Evolutionary conservation across 92 coral and sea anemone genomes (phyloP).

Genomic region (Heliopora coerulea): DNA sequence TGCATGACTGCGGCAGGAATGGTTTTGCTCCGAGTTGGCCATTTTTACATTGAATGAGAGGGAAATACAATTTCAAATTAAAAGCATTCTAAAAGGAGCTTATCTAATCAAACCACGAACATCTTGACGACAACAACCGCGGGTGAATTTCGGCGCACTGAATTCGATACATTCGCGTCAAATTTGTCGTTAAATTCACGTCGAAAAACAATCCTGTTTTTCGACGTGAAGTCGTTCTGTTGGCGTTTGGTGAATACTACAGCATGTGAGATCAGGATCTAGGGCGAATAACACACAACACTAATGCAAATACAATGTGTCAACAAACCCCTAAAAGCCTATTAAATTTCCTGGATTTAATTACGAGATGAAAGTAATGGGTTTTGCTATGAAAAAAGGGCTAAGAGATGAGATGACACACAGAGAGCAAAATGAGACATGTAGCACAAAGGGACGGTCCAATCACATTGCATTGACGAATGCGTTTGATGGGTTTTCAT

Average conservation of each 20-base stretch:
- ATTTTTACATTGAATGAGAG: too few relatives aligned
- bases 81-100: slow-evolving; percentile 3
- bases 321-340: slow-evolving; percentile 44
- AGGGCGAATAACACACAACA: background rate
- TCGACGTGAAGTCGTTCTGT: too few relatives aligned
- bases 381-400: slow-evolving; percentile 4
- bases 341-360: slow-evolving; percentile 46
- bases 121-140: background rate
- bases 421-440: slow-evolving; percentile 6
- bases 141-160: background rate
- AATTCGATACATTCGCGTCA: background rate
- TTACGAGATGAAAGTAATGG: slow-evolving; percentile 28
- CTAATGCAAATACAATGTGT: background rate
- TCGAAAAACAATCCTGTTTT: too few relatives aligned
- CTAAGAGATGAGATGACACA: background rate
- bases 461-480: slow-evolving; percentile 2
- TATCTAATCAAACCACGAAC: slow-evolving; percentile 5
- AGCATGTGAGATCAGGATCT: too few relatives aligned
- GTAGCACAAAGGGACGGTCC: slow-evolving; percentile 1
- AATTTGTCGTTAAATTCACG: too few relatives aligned
- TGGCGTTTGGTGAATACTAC: too few relatives aligned
- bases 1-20: too few relatives aligned
- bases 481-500: slow-evolving; percentile 1
- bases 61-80: background rate
- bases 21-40: too few relatives aligned